Conservation (phyloP, 2,888 invertebrate genomes). For the Zonitis immaculata region DNA sequence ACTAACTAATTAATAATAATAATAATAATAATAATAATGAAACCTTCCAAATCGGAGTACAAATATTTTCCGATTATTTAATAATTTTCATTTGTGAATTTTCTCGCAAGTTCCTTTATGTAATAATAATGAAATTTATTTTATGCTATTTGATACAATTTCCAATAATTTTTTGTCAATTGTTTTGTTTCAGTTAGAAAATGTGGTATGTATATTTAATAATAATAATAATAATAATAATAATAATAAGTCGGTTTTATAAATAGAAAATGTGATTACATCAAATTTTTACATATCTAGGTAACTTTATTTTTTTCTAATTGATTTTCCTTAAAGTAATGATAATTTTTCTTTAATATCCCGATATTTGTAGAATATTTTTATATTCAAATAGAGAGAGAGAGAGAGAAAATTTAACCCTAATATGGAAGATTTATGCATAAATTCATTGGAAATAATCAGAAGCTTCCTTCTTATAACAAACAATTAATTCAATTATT, state of each 20-base stretch:
- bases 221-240: too few relatives aligned
- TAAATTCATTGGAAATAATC: neutral
- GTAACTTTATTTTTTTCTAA: neutral
- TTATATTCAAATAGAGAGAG: constrained; percentile 12
- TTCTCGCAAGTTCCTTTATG: neutral
- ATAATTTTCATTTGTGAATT: neutral
- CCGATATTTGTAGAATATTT: constrained; percentile 17
- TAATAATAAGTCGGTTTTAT: neutral
- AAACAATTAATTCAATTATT: constrained; percentile 5
- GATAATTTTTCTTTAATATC: too few relatives aligned
- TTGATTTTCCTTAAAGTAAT: too few relatives aligned
- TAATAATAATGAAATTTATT: neutral
- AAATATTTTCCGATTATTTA: constrained; percentile 2
- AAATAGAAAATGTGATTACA: neutral
- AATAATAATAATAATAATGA: too few relatives aligned
- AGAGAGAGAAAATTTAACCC: neutral
- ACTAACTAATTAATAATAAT: too few relatives aligned
- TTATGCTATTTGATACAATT: neutral
- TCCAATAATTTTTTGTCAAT: neutral
- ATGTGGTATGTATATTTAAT: too few relatives aligned
- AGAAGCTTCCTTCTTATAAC: constrained; percentile 15
- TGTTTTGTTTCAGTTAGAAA: neutral
- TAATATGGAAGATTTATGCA: too few relatives aligned
- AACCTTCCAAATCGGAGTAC: neutral
- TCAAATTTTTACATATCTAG: constrained; percentile 1